Conservation (phyloP, 2,888 invertebrate species). For the Sipha maydis region DNA sequence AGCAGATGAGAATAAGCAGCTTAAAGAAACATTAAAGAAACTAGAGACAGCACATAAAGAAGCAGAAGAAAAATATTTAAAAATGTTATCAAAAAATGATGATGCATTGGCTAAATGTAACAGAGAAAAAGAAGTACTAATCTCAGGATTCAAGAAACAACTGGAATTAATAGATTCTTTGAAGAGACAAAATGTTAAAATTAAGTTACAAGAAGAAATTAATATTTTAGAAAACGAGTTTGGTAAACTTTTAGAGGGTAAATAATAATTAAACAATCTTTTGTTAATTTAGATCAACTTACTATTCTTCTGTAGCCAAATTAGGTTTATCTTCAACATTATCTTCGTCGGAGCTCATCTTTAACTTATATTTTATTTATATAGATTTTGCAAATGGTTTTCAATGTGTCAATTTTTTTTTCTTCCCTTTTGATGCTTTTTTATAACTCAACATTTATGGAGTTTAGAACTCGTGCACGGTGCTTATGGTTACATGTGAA, state of each 20-base stretch:
- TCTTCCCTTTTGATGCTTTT: background rate
- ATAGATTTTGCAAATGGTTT: background rate
- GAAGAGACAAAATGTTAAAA: slow-evolving; percentile 40
- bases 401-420: background rate
- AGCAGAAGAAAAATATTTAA: slow-evolving; percentile 40
- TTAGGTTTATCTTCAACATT: background rate
- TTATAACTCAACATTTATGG: background rate
- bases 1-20: slow-evolving; percentile 32
- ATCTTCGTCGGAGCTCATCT: slow-evolving; percentile 34
- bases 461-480: background rate
- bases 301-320: slow-evolving; percentile 59
- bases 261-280: background rate
- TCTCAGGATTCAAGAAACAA: slow-evolving; percentile 49
- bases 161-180: slow-evolving; percentile 52
- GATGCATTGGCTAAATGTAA: slow-evolving; percentile 26
- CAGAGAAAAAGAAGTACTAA: slow-evolving; percentile 42
- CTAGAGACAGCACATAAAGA: slow-evolving; percentile 17
- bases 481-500: background rate
- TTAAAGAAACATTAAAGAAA: slow-evolving; percentile 29
- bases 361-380: background rate
- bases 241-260: slow-evolving; percentile 42
- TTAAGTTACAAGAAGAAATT: slow-evolving; percentile 46
- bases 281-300: slow-evolving; percentile 19
- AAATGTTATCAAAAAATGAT: slow-evolving; percentile 21
- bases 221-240: slow-evolving; percentile 48